Evolutionary conservation across 2,888 invertebrate species (phyloP).

Genomic region (Eilema depressum): DNA sequence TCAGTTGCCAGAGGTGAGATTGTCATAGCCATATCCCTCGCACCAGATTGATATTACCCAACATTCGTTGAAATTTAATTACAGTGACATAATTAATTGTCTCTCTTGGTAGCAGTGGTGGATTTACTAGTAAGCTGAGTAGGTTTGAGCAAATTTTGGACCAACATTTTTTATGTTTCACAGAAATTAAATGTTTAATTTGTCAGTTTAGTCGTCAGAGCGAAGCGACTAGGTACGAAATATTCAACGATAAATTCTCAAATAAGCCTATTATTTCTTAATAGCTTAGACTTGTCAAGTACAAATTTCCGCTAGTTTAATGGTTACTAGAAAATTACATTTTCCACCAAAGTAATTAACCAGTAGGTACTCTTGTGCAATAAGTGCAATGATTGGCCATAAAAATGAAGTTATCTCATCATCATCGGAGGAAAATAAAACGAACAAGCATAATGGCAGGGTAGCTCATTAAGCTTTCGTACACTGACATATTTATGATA

Average conservation of each 20-base stretch:
- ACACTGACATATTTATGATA: slow-evolving; percentile 38
- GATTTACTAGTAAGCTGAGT: too few species aligned
- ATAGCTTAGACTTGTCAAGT: background rate
- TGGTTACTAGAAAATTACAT: background rate
- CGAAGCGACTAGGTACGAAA: slow-evolving; percentile 55
- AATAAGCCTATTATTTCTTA: slow-evolving; percentile 16
- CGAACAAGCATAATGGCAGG: slow-evolving; percentile 9
- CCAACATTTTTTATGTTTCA: too few species aligned
- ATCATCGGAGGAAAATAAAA: slow-evolving; percentile 12
- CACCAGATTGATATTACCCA: too few species aligned
- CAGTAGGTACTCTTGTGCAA: slow-evolving; percentile 24
- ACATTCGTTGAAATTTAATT: too few species aligned
- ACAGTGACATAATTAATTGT: too few species aligned
- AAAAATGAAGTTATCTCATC: slow-evolving; percentile 20
- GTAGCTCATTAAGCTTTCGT: slow-evolving; percentile 34
- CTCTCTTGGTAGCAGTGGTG: too few species aligned
- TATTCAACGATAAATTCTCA: slow-evolving; percentile 56
- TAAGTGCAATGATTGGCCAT: slow-evolving; percentile 16
- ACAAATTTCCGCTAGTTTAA: background rate
- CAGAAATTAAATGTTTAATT: too few species aligned
- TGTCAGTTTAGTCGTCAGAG: slow-evolving; percentile 36
- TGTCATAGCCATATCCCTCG: too few species aligned
- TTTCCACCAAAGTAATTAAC: slow-evolving; percentile 30
- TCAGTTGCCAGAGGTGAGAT: too few species aligned
- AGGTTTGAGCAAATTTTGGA: too few species aligned